Evolutionary conservation across 2,113 vertebrate species (phyloP).

Genomic region (Formicarius rufipectus): DNA sequence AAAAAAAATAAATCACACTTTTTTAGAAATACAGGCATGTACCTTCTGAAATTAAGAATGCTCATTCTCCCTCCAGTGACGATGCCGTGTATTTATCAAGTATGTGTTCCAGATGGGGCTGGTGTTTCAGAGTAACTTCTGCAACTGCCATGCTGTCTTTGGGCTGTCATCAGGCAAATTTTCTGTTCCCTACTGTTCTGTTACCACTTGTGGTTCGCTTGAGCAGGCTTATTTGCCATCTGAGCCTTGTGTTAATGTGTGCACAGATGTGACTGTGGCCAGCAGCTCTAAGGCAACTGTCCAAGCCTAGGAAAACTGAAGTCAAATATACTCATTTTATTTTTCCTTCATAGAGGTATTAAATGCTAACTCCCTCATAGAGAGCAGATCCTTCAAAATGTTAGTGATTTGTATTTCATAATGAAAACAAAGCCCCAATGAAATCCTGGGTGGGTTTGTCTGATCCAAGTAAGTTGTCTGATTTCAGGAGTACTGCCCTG

Average conservation of each 20-base stretch:
- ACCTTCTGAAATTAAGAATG: neutral
- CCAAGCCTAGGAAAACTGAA: neutral
- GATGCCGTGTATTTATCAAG: neutral
- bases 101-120: fast-evolving
- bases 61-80: fast-evolving
- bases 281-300: neutral
- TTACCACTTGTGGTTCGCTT: neutral
- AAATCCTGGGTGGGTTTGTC: neutral
- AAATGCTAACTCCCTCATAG: neutral
- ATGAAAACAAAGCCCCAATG: neutral
- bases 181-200: neutral
- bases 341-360: neutral
- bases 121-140: neutral
- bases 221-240: neutral
- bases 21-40: neutral
- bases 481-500: neutral
- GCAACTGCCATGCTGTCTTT: neutral
- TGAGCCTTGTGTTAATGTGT: neutral
- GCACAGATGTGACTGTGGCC: neutral
- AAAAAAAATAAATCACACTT: neutral
- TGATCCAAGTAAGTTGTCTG: neutral
- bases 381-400: neutral
- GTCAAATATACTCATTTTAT: neutral
- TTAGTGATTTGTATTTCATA: neutral
- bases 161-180: neutral